Evolutionary conservation across 2,888 invertebrate genomes (phyloP).

Genomic region (Matsumyia berberina): DNA sequence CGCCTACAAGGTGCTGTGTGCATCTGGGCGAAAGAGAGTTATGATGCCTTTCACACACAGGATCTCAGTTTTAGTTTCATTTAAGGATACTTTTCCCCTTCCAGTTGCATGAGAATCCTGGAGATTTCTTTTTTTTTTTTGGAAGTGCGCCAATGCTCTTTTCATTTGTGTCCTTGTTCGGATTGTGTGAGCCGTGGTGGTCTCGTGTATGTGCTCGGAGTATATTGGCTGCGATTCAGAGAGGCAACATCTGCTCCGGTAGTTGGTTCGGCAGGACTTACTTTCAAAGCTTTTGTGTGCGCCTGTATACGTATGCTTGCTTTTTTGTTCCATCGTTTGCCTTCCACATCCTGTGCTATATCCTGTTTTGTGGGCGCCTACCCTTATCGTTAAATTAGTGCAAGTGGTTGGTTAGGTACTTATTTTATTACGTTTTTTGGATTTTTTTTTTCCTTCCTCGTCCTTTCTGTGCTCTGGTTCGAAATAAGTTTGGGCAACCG

Average conservation of each 20-base stretch:
- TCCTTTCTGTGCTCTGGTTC: slow-evolving; percentile 13
- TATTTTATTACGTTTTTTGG: slow-evolving; percentile 72
- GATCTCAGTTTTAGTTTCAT: slow-evolving; percentile 76
- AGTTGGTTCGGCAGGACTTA: slow-evolving; percentile 67
- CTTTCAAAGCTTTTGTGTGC: slow-evolving; percentile 68
- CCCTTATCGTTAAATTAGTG: slow-evolving; percentile 77
- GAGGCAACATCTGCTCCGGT: slow-evolving; percentile 75
- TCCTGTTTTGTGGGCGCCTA: slow-evolving; percentile 76
- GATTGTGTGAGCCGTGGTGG: slow-evolving; percentile 59
- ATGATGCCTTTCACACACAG: slow-evolving; percentile 76
- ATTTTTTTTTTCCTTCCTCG: slow-evolving; percentile 24
- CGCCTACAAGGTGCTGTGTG: slow-evolving; percentile 69
- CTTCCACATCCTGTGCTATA: slow-evolving; percentile 71
- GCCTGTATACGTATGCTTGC: slow-evolving; percentile 15
- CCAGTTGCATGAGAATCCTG: slow-evolving; percentile 39
- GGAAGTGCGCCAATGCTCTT: slow-evolving; percentile 76
- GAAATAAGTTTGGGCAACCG: slow-evolving; percentile 39
- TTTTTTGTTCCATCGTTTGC: slow-evolving; percentile 67
- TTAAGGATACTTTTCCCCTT: slow-evolving; percentile 66
- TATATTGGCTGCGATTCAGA: slow-evolving; percentile 76
- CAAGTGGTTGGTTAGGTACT: slow-evolving; percentile 77
- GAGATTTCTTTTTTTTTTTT: slow-evolving; percentile 58
- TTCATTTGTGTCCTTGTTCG: slow-evolving; percentile 76
- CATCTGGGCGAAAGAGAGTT: slow-evolving; percentile 75
- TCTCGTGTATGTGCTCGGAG: slow-evolving; percentile 42